phyloP scores from a whole-genome alignment of 2,113 vertebrate genomes.

The Hirundichthys speculiger region DNA sequence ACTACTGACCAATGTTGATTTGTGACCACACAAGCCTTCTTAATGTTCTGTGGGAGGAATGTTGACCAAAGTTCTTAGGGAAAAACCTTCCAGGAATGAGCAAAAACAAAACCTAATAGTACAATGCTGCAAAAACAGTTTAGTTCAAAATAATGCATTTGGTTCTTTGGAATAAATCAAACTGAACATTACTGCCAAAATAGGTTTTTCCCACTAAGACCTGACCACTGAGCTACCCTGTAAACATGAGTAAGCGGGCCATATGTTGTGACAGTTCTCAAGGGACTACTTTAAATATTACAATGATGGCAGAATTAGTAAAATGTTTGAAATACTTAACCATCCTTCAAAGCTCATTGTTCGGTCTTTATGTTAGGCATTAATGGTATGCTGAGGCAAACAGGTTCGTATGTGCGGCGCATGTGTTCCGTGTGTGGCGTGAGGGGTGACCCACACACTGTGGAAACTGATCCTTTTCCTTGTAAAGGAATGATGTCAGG shows the following conservation, averaged over 20 bases:
- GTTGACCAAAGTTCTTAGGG: background rate
- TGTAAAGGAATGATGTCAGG: conserved; percentile 74
- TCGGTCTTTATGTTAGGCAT: background rate
- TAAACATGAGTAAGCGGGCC: background rate
- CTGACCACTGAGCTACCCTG: no score
- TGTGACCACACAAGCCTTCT: background rate
- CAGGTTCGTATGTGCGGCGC: conserved; percentile 2
- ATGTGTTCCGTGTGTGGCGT: conserved; percentile 36
- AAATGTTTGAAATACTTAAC: no score
- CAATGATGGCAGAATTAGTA: background rate
- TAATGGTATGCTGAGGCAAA: background rate
- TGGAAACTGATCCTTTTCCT: conserved; percentile 71
- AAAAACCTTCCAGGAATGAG: conserved; percentile 6
- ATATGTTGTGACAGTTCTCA: background rate
- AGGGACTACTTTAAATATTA: background rate
- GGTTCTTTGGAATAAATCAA: no score
- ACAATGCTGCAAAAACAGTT: background rate
- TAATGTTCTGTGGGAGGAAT: background rate
- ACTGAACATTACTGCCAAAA: no score
- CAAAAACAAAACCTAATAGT: background rate
- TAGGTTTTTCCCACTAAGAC: no score
- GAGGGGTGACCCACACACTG: conserved; percentile 40
- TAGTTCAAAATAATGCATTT: no score
- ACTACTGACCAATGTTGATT: conserved; percentile 11
- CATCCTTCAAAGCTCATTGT: no score